phyloP scores from a whole-genome alignment of 2,113 vertebrate genomes.

The Telmatochromis brichardi region DNA sequence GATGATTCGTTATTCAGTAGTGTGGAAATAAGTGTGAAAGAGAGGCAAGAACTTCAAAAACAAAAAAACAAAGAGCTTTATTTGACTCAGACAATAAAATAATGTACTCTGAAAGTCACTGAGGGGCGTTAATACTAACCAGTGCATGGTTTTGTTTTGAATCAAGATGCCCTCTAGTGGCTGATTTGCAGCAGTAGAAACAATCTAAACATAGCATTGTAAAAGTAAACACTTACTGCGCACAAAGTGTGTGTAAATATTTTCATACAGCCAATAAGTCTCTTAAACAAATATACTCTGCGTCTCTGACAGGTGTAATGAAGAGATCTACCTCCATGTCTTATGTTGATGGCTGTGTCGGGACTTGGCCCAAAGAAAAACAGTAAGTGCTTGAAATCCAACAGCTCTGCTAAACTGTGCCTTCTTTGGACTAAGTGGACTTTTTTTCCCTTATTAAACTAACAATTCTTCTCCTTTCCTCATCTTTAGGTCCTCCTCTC shows the following conservation, averaged over 20 bases:
- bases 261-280: background rate
- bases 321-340: slow-evolving; percentile 91
- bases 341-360: slow-evolving; percentile 84
- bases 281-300: background rate
- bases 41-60: background rate
- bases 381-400: slow-evolving; percentile 63
- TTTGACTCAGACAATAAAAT: background rate
- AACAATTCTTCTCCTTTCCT: background rate
- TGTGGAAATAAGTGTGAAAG: background rate
- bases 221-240: background rate
- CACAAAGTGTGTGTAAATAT: background rate
- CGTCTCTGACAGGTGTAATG: slow-evolving; percentile 74
- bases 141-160: background rate
- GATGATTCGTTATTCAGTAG: background rate
- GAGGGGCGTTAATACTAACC: background rate
- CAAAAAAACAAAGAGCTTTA: background rate
- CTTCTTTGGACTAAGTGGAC: background rate
- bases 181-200: background rate
- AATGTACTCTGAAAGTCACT: background rate
- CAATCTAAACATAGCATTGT: background rate
- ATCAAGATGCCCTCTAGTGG: slow-evolving; percentile 29
- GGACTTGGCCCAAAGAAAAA: slow-evolving; percentile 97
- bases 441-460: background rate
- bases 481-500: slow-evolving; percentile 77
- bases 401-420: background rate